Evolutionary conservation across 2,797 vertebrate genomes (phyloP), one percentile per base, ranked within the genome.

Genomic region (Tiaroga cobitis): DNA sequence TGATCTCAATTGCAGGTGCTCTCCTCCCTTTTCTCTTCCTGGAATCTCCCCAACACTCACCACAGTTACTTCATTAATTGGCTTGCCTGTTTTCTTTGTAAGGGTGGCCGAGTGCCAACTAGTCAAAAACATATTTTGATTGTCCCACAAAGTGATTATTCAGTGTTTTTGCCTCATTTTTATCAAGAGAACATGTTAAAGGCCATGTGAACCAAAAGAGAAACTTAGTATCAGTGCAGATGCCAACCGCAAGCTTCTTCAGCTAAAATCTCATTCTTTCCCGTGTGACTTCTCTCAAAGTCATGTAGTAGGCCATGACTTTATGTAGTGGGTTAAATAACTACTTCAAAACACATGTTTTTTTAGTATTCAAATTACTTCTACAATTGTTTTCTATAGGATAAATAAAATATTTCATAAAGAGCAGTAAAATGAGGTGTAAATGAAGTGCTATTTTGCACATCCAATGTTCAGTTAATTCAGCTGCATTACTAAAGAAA

Each of bases 161-260:
- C 15, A 49, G 16, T 73, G 46, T 32, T 59, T n/a, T 59, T 59
- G 56, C 56, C 56, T 59, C 43, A 73, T 73, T 51, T 72, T 73
- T 46, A 73, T 49, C 70, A 1, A 49, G 8, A 73, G 41, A 73
- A 29, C 70, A 49, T 73, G 41, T 49, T 29, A 15, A 29, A 73
- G 70, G 37, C 39, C 39, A 5, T n/a, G 68, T 43, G 37, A 43
- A 43, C n/a, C 26, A 73, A 19, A 49, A 49, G n/a, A 49, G 8
- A 8, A 46, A 29, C 15, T 29, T 19, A 29, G 70, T 18, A 49
- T 74, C 43, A 74, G 8, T 29, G n/a, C 24, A 59, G 56, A 59
- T 59, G 37, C 37, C 68, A 70, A 13, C 37, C 39, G 5, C 37
- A 41, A 24, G 11, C 5, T 13, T 3, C 37, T 43, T 72, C 7